These are phyloP conservation scores for Triplophysa bombifrons DNA, from an alignment of 2,797 vertebrate genomes.

Conservation along the genomic window DNA sequence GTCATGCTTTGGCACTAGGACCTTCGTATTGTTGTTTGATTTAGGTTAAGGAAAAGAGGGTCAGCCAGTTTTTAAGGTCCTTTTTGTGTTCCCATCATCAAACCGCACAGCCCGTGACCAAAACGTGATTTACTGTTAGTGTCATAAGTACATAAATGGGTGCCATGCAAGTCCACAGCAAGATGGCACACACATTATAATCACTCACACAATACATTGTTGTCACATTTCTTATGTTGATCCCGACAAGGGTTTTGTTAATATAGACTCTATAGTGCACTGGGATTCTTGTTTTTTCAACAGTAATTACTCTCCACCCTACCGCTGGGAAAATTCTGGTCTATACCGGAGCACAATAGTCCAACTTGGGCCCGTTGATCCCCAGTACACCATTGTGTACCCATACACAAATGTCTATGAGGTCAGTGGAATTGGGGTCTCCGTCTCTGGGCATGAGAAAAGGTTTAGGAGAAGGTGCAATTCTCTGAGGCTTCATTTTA, in stretches of 20 bases:
- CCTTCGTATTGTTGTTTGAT: not conserved
- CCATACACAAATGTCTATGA: constrained; percentile 9
- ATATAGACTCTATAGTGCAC: constrained; percentile 24
- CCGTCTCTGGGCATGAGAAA: not conserved
- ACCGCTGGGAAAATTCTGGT: constrained; percentile 41
- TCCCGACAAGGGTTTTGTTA: constrained; percentile 38
- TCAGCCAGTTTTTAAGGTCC: constrained; percentile 26
- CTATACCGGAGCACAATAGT: constrained; percentile 15
- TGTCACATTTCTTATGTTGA: constrained; percentile 24
- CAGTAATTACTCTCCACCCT: constrained; percentile 39
- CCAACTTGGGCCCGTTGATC: constrained; percentile 7
- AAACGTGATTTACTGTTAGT: constrained; percentile 16
- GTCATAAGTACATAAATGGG: not conserved
- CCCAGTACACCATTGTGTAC: constrained; percentile 13
- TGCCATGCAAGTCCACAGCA: constrained; percentile 13
- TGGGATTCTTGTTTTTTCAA: not conserved
- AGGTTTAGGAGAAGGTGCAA: not conserved
- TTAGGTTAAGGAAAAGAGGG: constrained; percentile 31
- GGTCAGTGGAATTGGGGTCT: not conserved
- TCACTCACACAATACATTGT: not conserved
- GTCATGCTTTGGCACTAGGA: constrained; percentile 11
- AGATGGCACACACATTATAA: not conserved
- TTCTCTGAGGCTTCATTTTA: too few relatives aligned
- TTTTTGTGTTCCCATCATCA: not conserved
- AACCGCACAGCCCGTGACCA: constrained; percentile 25